Evolutionary conservation across 2,113 vertebrate species (phyloP).

Genomic region (Apus apus): DNA sequence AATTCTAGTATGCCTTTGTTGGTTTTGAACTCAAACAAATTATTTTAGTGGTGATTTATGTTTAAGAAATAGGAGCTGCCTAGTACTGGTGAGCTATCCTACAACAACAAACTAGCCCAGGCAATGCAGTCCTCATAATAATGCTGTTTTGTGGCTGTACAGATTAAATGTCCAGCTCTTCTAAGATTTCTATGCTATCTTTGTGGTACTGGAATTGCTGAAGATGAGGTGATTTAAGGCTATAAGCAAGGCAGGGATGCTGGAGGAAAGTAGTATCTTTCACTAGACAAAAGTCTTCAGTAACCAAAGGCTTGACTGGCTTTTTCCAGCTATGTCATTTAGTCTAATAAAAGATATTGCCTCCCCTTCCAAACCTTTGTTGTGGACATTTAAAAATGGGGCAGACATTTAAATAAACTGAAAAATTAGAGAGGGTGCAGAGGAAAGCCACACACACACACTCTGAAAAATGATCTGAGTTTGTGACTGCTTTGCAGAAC

Average conservation of each 20-base stretch:
- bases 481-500: background rate
- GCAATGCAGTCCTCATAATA: background rate
- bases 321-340: background rate
- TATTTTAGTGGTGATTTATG: background rate
- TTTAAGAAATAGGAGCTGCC: constrained; percentile 39
- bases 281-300: background rate
- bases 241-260: background rate
- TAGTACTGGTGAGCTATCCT: background rate
- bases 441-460: background rate
- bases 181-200: background rate
- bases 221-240: background rate
- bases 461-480: background rate
- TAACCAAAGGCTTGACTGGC: background rate
- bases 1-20: background rate
- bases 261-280: background rate
- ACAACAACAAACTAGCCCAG: constrained; percentile 21
- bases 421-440: background rate
- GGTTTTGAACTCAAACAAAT: constrained; percentile 31
- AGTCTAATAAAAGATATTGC: background rate
- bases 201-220: background rate
- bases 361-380: background rate
- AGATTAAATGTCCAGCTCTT: background rate
- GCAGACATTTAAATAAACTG: background rate
- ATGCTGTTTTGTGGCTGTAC: background rate
- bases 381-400: background rate